Percentiles rank a stretch among this genome's conserved stretches.
phyloP scores from a whole-genome alignment of 2,797 vertebrate genomes.

The Coendou prehensilis region DNA sequence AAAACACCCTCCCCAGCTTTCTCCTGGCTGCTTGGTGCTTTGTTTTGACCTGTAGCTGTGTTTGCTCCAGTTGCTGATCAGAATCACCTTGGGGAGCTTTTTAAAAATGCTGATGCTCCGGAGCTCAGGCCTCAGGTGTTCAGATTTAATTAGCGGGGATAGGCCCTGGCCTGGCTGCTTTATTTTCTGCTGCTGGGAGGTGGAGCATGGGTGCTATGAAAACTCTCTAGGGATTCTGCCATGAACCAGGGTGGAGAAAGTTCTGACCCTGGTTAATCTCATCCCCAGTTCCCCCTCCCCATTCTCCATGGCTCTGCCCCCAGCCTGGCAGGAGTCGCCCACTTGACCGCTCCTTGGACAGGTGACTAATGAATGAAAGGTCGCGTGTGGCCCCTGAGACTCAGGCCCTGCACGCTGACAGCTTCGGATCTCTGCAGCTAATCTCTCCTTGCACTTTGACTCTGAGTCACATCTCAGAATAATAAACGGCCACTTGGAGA shows the following conservation, averaged over 20 bases:
- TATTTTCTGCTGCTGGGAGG: slow-evolving; percentile 29
- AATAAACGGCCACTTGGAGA: slow-evolving; percentile 45
- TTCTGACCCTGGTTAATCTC: background rate
- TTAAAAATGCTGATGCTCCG: background rate
- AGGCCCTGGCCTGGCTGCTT: background rate
- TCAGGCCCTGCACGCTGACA: background rate
- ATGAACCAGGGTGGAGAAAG: background rate
- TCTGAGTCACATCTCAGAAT: slow-evolving; percentile 66
- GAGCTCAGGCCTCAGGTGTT: background rate
- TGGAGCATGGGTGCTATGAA: background rate
- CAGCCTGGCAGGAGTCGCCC: background rate
- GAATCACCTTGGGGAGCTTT: slow-evolving; percentile 41
- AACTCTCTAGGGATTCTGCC: background rate
- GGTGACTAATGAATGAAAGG: slow-evolving; percentile 35
- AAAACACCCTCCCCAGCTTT: background rate
- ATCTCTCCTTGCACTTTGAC: slow-evolving; percentile 78
- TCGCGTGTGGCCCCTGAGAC: background rate
- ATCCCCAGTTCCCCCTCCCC: background rate
- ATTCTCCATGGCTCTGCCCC: background rate
- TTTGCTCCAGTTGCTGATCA: background rate
- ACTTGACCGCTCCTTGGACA: slow-evolving; percentile 60
- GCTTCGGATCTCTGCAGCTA: slow-evolving; percentile 38
- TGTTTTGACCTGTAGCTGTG: background rate
- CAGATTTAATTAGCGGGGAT: slow-evolving; percentile 41
- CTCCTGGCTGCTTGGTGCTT: background rate